phyloP scores from a whole-genome alignment of 2,113 vertebrate species.

The Alethe diademata region DNA sequence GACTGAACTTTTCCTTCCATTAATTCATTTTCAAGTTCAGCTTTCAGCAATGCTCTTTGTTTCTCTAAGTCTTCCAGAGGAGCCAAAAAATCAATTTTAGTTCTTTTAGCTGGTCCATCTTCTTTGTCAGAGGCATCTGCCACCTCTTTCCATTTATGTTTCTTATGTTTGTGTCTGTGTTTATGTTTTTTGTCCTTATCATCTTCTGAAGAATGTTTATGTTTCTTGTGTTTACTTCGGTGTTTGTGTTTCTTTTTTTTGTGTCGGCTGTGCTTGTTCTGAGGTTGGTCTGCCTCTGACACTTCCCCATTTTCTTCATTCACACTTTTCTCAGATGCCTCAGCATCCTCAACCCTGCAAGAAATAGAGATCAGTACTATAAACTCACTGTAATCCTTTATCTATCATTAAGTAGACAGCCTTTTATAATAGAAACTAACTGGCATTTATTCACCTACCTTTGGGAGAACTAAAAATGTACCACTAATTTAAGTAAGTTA shows the following conservation, averaged over 20 bases:
- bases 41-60: slow-evolving; percentile 97
- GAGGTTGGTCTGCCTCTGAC: slow-evolving; percentile 86
- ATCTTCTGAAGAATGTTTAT: slow-evolving; percentile 92
- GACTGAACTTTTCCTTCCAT: slow-evolving; percentile 99
- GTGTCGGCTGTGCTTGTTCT: slow-evolving; percentile 89
- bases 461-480: not conserved
- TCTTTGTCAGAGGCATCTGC: slow-evolving; percentile 77
- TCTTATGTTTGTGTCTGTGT: slow-evolving; percentile 96
- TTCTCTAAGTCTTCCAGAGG: slow-evolving; percentile 97
- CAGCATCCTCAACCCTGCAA: slow-evolving; percentile 86
- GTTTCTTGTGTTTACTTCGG: slow-evolving; percentile 97
- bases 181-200: slow-evolving; percentile 94
- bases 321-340: slow-evolving; percentile 85
- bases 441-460: not conserved
- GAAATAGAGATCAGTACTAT: not conserved
- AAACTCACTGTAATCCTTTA: not conserved
- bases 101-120: slow-evolving; percentile 87
- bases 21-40: slow-evolving; percentile 96
- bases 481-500: not conserved
- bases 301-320: slow-evolving; percentile 95
- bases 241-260: slow-evolving; percentile 99
- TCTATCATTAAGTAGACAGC: not conserved
- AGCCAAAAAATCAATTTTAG: slow-evolving; percentile 93
- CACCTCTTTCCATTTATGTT: slow-evolving; percentile 92
- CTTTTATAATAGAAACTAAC: not conserved